Evolutionary conservation across 37 sponge, comb jelly and placozoan species (phyloP).

Genomic region (Lycopodina hypogea): DNA sequence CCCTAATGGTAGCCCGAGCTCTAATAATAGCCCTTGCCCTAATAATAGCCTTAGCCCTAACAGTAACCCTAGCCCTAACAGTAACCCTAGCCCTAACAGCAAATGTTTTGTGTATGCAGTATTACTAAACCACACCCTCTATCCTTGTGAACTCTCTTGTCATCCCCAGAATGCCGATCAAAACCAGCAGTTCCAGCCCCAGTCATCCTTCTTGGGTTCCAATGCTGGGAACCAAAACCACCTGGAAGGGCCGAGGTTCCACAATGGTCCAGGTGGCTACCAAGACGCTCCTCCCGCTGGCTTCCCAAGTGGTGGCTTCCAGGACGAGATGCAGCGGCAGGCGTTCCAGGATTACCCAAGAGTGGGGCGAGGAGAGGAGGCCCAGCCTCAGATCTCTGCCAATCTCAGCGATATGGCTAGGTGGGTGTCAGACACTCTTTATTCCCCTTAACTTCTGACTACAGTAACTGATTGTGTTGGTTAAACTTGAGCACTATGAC

Average conservation of each 20-base stretch:
- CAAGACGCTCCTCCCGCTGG: neutral
- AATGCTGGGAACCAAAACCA: neutral
- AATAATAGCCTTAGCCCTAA: no score
- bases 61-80: no score
- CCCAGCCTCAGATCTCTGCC: constrained; percentile 62
- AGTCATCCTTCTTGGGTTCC: neutral
- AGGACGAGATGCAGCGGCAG: neutral
- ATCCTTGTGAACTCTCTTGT: no score
- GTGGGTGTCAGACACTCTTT: neutral
- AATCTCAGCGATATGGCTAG: constrained; percentile 60
- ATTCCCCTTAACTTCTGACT: neutral
- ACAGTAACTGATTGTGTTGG: no score
- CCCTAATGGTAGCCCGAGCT: neutral
- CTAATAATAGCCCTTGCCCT: no score
- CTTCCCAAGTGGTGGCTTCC: constrained; percentile 1
- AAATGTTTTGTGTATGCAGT: no score
- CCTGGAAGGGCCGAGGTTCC: neutral
- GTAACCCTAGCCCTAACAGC: no score
- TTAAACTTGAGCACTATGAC: no score
- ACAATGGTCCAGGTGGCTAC: constrained; percentile 1
- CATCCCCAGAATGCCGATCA: neutral
- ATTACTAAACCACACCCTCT: no score
- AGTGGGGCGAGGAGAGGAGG: constrained; percentile 29
- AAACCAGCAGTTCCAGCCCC: neutral
- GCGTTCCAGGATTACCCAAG: constrained; percentile 30